These are phyloP conservation scores for Platysteira castanea DNA, from an alignment of 2,113 vertebrate species.

Conservation along the genomic window DNA sequence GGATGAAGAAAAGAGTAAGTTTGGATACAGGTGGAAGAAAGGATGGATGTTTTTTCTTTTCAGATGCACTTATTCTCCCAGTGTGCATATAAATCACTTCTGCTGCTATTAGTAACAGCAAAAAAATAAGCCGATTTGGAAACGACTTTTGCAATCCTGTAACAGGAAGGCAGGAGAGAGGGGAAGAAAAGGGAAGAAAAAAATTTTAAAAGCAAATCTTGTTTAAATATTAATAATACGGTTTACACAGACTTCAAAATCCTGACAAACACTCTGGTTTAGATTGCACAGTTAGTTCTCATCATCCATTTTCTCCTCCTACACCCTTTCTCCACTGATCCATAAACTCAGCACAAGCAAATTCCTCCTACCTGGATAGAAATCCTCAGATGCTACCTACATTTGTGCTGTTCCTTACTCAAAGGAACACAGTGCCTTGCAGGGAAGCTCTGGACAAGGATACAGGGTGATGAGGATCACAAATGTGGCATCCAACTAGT, in stretches of 20 bases:
- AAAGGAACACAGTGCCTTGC: neutral
- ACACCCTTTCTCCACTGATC: neutral
- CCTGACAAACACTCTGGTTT: neutral
- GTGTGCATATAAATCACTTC: neutral
- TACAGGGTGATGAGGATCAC: neutral
- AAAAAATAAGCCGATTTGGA: slow-evolving; percentile 3
- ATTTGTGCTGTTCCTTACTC: neutral
- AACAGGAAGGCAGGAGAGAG: neutral
- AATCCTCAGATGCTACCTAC: neutral
- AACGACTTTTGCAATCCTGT: slow-evolving; percentile 25
- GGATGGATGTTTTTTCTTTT: neutral
- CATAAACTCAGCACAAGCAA: neutral
- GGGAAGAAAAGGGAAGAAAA: rapidly evolving
- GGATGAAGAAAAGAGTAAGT: neutral
- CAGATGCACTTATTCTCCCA: neutral
- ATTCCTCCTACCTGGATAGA: neutral
- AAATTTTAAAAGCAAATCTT: neutral
- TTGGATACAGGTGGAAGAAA: neutral
- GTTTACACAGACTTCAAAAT: neutral
- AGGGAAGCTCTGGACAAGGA: neutral
- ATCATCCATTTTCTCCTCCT: neutral
- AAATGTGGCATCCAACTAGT: rapidly evolving
- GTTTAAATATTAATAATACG: neutral
- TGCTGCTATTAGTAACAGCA: slow-evolving; percentile 17
- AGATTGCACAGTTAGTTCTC: neutral